Percentiles rank a stretch among this genome's conserved stretches.
Conservation (phyloP, 2,113 vertebrate species). For the Carassius auratus region DNA sequence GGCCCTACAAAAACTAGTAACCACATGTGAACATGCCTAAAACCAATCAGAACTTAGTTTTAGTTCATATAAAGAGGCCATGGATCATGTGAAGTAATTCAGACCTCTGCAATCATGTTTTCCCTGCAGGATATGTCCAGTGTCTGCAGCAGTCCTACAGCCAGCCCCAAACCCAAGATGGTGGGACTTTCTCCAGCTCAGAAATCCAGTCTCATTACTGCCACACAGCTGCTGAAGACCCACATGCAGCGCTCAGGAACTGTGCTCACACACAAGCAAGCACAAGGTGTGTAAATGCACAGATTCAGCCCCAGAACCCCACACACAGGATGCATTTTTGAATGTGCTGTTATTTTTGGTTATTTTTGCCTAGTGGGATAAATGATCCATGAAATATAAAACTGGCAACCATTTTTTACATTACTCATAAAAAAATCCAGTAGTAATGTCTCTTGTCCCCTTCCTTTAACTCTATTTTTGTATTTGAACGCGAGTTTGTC, state of each 20-base stretch:
- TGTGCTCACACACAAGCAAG: slow-evolving; percentile 87
- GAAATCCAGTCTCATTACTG: slow-evolving; percentile 84
- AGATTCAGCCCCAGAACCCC: not conserved
- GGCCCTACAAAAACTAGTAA: not conserved
- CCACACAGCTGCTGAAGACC: slow-evolving; percentile 88
- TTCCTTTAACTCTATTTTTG: not conserved
- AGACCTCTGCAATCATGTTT: not conserved
- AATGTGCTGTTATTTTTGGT: not conserved
- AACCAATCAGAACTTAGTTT: not conserved
- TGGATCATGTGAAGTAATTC: not conserved
- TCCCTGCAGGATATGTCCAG: slow-evolving; percentile 88
- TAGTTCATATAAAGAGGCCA: not conserved
- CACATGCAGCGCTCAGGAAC: slow-evolving; percentile 86
- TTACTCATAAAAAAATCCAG: not conserved
- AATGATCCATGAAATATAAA: not conserved
- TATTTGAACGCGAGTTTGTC: not conserved
- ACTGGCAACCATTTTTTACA: not conserved
- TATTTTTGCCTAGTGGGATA: not conserved
- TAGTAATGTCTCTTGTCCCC: not conserved
- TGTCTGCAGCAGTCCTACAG: slow-evolving; percentile 94
- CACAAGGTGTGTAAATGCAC: slow-evolving; percentile 83
- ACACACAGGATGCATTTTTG: not conserved
- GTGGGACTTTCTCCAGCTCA: slow-evolving; percentile 82
- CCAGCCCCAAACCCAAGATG: slow-evolving; percentile 92
- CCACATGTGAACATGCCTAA: not conserved